phyloP scores from a whole-genome alignment of 2,113 vertebrate species.

The Antigone vipio region DNA sequence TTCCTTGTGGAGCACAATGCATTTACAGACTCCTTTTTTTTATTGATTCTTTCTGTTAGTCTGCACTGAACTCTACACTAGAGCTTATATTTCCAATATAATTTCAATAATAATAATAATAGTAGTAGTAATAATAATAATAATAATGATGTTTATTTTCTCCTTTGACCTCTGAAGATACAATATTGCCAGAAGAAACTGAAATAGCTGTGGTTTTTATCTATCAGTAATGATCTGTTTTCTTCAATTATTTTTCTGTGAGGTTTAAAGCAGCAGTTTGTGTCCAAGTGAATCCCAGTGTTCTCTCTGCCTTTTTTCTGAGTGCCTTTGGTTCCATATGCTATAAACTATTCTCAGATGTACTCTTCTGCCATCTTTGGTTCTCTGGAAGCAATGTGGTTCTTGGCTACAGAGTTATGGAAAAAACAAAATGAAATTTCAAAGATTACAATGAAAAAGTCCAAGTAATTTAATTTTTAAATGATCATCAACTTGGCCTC shows the following conservation, averaged over 20 bases:
- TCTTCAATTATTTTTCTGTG: not conserved
- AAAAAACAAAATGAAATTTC: not conserved
- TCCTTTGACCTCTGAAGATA: not conserved
- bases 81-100: not conserved
- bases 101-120: not conserved
- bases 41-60: not conserved
- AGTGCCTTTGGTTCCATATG: not conserved
- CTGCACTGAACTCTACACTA: not conserved
- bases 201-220: not conserved
- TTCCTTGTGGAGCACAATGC: not conserved
- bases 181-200: not conserved
- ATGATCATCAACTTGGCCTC: not conserved
- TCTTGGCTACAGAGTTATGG: not conserved
- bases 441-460: not conserved
- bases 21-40: not conserved
- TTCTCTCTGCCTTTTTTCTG: not conserved
- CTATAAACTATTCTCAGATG: not conserved
- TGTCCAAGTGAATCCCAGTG: not conserved
- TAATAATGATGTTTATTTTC: not conserved
- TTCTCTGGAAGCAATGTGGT: not conserved
- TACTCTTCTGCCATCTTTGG: not conserved
- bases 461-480: not conserved
- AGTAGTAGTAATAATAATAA: not conserved
- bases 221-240: not conserved
- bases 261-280: not conserved